A percentile compares a stretch with the other conserved stretches of the same genome.
Conservation (phyloP, 64 coral and sea anemone species). For the Stylophora pistillata region DNA sequence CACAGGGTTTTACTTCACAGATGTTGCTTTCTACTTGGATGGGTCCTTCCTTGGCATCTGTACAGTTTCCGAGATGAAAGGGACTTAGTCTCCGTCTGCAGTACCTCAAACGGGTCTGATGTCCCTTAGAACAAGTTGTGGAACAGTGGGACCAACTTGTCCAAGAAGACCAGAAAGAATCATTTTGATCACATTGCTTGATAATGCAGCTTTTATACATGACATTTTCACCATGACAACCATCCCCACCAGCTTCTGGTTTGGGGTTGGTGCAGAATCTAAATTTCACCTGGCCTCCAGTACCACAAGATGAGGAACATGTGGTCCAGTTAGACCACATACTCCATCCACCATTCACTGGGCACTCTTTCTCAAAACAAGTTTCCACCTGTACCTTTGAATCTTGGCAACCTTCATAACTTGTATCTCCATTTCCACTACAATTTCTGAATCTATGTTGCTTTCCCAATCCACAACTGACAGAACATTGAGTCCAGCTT, state of each 20-base stretch:
- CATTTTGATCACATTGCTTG: conserved; percentile 2
- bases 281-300: conserved; percentile 65
- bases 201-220: conserved; percentile 55
- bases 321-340: conserved; percentile 80
- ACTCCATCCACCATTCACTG: conserved; percentile 72
- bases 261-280: conserved; percentile 62
- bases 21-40: conserved; percentile 57
- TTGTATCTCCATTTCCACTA: background rate
- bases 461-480: conserved; percentile 66
- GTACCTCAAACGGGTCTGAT: conserved; percentile 73
- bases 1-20: conserved; percentile 62
- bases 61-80: conserved; percentile 54
- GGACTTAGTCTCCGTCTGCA: conserved; percentile 15
- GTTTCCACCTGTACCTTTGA: conserved; percentile 26
- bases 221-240: conserved; percentile 60
- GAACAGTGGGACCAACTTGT: conserved; percentile 79
- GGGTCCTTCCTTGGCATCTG: background rate
- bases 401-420: background rate
- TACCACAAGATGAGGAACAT: conserved; percentile 73
- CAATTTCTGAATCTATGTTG: conserved; percentile 65
- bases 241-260: conserved; percentile 21
- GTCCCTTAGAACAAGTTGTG: conserved; percentile 69
- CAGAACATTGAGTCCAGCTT: conserved; percentile 62
- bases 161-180: conserved; percentile 75
- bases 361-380: conserved; percentile 34